Base-by-base conservation (phyloP, 1,140 invertebrate genomes). In the Stratiolaelaps scimitus region DNA sequence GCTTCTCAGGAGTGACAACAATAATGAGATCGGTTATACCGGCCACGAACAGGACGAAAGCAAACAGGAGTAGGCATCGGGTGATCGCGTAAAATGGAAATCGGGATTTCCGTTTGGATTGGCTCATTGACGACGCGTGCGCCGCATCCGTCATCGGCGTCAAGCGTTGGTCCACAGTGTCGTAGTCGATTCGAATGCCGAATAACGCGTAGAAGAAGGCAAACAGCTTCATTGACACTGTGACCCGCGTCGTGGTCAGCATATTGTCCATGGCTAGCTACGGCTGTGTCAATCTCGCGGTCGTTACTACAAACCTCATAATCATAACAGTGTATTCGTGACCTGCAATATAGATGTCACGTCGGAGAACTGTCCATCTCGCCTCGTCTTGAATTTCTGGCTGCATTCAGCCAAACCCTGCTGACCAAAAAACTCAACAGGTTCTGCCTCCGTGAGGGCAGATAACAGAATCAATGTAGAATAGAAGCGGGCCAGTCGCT, bases 111-210 rank as follows among this genome's bases (percentile, higher is more conserved):
- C 44, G 44, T 45, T 45, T 19, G 44, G n/a, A 13, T 13, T 13
- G n/a, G 44, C 44, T 48, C 7, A 23, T 15, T 48, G 47, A 6
- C 15, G 19, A 7, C 26, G 47, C n/a, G n/a, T n/a, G n/a, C n/a
- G 26, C 15, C 15, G 5, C 19, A 48, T 15, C 7, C 26, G 19
- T 48, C 47, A 28, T 7, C 4, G 4, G 4, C 19, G 15, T 20
- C 47, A 15, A 4, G 47, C 47, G 7, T 48, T 48, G 5, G 19
- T 48, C 4, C 5, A 13, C n/a, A 13, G 15, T 28, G 4, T 20
- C 47, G 15, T 48, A 20, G 47, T 26, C 2, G 23, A 60, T 60
- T 60, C 53, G 15, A 34, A 60, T 60, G 6, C 53, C 53, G 53
- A 4, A 60, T 6, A 15, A 26, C 15, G 47, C 23, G 10, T 26